Percentiles rank a stretch among this genome's conserved stretches.
Evolutionary conservation across 1,140 invertebrate genomes (phyloP).

Genomic region (Heliconius melpomene): DNA sequence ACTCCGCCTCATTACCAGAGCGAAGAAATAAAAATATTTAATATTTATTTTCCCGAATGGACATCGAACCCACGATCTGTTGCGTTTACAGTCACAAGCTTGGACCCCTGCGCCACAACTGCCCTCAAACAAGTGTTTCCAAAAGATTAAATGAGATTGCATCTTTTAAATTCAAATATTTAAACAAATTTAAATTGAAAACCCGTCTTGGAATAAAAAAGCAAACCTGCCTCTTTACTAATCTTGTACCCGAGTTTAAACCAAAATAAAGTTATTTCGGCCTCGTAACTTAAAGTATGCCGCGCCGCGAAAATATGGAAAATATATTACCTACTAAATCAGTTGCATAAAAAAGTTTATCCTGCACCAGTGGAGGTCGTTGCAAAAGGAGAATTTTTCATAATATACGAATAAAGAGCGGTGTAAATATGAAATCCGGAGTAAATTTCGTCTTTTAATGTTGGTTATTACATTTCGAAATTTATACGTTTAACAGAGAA

Average conservation of each 20-base stretch:
- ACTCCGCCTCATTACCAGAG: no score
- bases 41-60: no score
- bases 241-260: conserved; percentile 32
- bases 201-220: not conserved
- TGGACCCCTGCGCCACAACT: no score
- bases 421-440: conserved; percentile 44
- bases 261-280: conserved; percentile 32
- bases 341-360: conserved; percentile 34
- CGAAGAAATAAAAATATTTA: no score
- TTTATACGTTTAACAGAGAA: not conserved
- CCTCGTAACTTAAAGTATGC: conserved; percentile 34
- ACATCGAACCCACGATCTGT: no score
- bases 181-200: not conserved
- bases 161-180: not conserved
- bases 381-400: conserved; percentile 52
- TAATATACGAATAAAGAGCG: conserved; percentile 47
- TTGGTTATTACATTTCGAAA: conserved; percentile 29
- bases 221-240: conserved; percentile 5
- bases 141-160: not conserved
- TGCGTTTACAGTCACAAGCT: no score
- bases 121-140: not conserved
- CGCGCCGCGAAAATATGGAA: conserved; percentile 30
- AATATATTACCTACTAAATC: conserved; percentile 40
- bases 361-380: conserved; percentile 29
- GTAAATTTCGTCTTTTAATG: conserved; percentile 34